These are phyloP conservation scores for Heliconius cydno DNA, from an alignment of 2,888 invertebrate species.

Conservation along the genomic window DNA sequence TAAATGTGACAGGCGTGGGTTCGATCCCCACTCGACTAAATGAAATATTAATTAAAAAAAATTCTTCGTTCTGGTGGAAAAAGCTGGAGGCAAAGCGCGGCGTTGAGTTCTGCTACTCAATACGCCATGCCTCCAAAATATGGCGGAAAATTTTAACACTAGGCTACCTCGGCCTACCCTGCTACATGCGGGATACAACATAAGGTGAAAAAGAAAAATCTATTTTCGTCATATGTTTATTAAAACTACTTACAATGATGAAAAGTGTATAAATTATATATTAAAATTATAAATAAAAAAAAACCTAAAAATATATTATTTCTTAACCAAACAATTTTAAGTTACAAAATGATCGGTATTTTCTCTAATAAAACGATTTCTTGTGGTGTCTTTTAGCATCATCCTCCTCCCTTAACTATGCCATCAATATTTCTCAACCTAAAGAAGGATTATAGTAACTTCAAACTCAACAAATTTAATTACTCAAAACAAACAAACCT, in stretches of 20 bases:
- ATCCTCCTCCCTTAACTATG: slow-evolving; percentile 31
- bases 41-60: no score
- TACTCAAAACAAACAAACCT: slow-evolving; percentile 31
- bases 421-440: slow-evolving; percentile 37
- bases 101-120: no score
- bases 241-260: background rate
- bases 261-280: no score
- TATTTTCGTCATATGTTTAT: background rate
- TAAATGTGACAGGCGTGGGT: no score
- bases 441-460: slow-evolving; percentile 32
- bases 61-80: no score
- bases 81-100: no score
- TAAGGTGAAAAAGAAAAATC: background rate
- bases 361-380: slow-evolving; percentile 18
- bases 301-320: background rate
- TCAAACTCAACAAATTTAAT: slow-evolving; percentile 35
- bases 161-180: no score
- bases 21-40: no score
- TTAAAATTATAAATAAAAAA: no score
- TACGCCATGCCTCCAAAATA: no score
- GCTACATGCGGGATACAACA: no score
- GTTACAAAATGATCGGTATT: background rate
- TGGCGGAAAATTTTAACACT: no score
- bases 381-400: slow-evolving; percentile 24
- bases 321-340: background rate